These are phyloP conservation scores for Hypocryptadius cinnamomeus DNA, from an alignment of 2,113 vertebrate genomes.

Conservation along the genomic window DNA sequence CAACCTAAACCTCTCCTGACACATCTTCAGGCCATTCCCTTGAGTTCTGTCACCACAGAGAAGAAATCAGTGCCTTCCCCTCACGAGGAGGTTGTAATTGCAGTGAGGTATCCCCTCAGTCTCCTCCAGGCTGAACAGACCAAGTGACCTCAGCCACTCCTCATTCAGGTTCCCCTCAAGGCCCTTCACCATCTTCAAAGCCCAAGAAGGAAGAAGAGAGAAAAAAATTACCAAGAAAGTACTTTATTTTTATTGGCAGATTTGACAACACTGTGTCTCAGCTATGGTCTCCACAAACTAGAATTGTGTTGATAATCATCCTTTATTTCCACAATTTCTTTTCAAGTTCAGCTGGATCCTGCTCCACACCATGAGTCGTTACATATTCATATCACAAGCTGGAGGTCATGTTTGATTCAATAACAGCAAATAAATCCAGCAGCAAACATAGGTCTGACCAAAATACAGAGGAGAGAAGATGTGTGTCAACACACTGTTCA, in stretches of 20 bases:
- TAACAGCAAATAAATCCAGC: neutral
- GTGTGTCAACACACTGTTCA: neutral
- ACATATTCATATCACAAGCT: neutral
- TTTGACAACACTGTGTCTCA: neutral
- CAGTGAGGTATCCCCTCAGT: accelerated
- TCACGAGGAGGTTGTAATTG: neutral
- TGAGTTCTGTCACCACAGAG: neutral
- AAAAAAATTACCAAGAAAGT: neutral
- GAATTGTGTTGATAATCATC: neutral
- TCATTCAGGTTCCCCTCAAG: neutral
- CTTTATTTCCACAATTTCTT: neutral
- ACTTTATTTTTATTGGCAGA: neutral
- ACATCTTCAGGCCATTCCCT: neutral
- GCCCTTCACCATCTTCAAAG: neutral
- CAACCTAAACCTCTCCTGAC: neutral
- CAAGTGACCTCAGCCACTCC: neutral
- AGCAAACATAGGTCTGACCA: neutral
- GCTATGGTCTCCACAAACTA: neutral
- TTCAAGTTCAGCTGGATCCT: neutral
- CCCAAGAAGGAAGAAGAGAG: neutral
- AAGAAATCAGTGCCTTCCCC: accelerated
- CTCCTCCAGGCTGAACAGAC: neutral
- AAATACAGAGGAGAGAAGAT: neutral
- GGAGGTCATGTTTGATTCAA: neutral
- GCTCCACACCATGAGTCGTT: neutral